Conservation (phyloP, 2,797 vertebrate species). For the Halcyon chelicuti region DNA sequence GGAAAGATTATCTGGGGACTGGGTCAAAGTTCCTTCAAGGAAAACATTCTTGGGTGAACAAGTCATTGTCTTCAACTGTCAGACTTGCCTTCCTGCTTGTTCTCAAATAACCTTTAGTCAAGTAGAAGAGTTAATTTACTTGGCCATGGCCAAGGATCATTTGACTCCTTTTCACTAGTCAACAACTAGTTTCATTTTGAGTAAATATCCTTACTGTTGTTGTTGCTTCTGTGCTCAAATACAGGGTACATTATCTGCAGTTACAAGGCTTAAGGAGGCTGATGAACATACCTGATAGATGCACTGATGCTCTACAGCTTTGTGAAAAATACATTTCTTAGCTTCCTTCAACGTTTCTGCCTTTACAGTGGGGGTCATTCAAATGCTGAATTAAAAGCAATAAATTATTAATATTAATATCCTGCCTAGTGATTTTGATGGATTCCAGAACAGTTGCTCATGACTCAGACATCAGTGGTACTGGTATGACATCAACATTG, state of each 20-base stretch:
- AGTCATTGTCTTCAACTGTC: neutral
- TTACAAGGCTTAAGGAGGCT: neutral
- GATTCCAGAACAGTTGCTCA: neutral
- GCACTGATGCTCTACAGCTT: neutral
- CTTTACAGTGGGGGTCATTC: neutral
- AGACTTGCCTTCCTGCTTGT: neutral
- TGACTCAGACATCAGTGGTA: neutral
- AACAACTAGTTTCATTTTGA: neutral
- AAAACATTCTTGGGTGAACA: neutral
- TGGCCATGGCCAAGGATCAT: neutral
- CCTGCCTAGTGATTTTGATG: neutral
- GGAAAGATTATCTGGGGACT: neutral
- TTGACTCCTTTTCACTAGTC: neutral
- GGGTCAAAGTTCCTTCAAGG: neutral
- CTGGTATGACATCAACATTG: neutral
- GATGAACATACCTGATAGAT: neutral
- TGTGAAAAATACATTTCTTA: neutral
- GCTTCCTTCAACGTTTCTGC: neutral
- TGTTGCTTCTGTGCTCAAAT: neutral
- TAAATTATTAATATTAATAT: neutral
- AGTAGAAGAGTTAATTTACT: neutral
- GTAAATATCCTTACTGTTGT: neutral
- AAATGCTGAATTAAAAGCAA: neutral
- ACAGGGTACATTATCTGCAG: rapidly evolving
- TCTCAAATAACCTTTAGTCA: neutral